Base-by-base conservation (phyloP, 2,888 invertebrate species). In the Cryptocheilus praepositus region DNA sequence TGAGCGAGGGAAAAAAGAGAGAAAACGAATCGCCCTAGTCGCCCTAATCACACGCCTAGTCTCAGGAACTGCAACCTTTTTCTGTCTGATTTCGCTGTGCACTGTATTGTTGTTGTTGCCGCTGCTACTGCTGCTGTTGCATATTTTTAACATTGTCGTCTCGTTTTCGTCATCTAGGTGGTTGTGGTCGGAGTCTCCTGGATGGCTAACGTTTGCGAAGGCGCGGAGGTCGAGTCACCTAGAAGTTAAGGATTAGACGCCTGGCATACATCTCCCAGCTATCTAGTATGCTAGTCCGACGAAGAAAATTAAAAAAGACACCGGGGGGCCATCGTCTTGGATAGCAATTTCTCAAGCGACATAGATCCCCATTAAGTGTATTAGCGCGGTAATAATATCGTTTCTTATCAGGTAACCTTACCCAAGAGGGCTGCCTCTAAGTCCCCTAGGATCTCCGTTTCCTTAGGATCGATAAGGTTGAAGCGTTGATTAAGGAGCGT, bases 361-460 rank as follows among this genome's bases (percentile, higher is more conserved):
- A 36, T 36, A 36, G 36, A 36, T 36, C 36, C 36, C 36, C 36
- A 36, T 36, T 36, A 36, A 36, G 36, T 36, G 36, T 36, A 36
- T 36, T 36, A 36, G 36, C 36, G 36, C 36, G 36, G 36, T 36
- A 36, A 36, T 36, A 36, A 36, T 36, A 36, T 36, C 36, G 36
- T 36, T 36, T 36, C 36, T 36, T 36, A 36, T 36, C 36, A 36
- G 36, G 36, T 36, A 36, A 36, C 36, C 70, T 83, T 83, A 88
- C 88, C 88, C 80, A 89, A 84, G 70, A 97, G 91, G 85, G 96
- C 96, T 88, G 95, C 92, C 89, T 96, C 96, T 86, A 98, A 92
- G 91, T 98, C 98, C 83, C 95, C 94, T 85, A 98, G 92, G 85
- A 97, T 95, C 90, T 98, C 98, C 44, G 97, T 96, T 91, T 98